phyloP scores from a whole-genome alignment of 35 echinoderm and acorn worm species.

The Amphiura filiformis region DNA sequence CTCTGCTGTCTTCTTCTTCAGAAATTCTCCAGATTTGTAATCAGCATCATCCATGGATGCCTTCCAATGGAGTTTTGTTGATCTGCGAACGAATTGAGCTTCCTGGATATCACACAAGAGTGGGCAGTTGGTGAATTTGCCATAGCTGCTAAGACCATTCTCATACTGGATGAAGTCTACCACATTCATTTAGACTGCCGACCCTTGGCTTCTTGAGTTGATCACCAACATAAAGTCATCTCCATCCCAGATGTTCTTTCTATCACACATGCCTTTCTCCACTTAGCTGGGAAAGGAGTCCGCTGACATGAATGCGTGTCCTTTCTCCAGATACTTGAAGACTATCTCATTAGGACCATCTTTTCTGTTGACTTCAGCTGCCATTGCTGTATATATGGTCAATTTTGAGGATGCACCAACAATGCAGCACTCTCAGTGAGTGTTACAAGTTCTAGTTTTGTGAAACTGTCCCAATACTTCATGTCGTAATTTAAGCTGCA shows the following conservation, averaged over 20 bases:
- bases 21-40: background rate
- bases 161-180: constrained; percentile 3
- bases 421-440: too few species aligned
- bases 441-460: too few species aligned
- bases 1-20: constrained; percentile 28
- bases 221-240: background rate
- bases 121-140: constrained; percentile 5
- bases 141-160: constrained; percentile 8
- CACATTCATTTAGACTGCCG: background rate
- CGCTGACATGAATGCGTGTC: constrained; percentile 25
- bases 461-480: too few species aligned
- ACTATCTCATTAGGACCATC: background rate
- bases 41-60: background rate
- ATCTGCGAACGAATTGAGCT: constrained; percentile 1
- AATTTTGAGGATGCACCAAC: too few species aligned
- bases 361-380: background rate
- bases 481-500: too few species aligned
- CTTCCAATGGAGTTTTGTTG: background rate
- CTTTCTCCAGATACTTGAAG: constrained; percentile 9
- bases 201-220: background rate
- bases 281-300: constrained; percentile 15
- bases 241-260: background rate
- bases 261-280: constrained; percentile 20
- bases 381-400: constrained; percentile 9
- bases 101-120: background rate